These are phyloP conservation scores for Hirundo rustica DNA, from an alignment of 2,797 vertebrate species.

Conservation along the genomic window DNA sequence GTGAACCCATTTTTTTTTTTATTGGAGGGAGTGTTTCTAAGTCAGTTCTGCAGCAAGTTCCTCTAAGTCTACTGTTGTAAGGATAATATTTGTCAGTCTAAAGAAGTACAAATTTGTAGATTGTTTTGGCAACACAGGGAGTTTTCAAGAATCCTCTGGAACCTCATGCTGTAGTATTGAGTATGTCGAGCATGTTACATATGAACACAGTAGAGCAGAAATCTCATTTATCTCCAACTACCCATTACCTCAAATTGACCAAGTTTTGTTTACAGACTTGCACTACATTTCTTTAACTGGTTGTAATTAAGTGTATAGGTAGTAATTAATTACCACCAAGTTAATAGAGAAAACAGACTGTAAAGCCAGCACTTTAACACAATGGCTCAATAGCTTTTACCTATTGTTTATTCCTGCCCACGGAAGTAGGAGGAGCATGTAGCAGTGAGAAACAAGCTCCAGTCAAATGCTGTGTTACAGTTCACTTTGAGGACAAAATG, in stretches of 20 bases:
- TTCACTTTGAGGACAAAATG: not conserved
- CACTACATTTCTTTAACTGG: not conserved
- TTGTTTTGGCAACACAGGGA: not conserved
- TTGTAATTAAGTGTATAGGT: not conserved
- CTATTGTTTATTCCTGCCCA: not conserved
- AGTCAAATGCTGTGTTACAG: not conserved
- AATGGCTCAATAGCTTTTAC: not conserved
- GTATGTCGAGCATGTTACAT: not conserved
- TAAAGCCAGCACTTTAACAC: not conserved
- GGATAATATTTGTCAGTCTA: not conserved
- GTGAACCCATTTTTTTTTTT: not conserved
- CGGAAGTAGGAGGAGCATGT: not conserved
- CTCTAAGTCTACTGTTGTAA: not conserved
- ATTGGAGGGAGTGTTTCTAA: not conserved
- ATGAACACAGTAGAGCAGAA: not conserved
- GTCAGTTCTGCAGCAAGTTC: not conserved
- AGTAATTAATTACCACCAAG: not conserved
- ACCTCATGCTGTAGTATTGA: not conserved
- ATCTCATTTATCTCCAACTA: not conserved
- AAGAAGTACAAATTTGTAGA: not conserved
- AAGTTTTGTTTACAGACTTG: conserved; percentile 3
- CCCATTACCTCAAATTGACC: not conserved
- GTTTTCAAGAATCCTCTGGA: not conserved
- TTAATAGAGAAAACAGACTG: conserved; percentile 11
- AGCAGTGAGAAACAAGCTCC: not conserved